Percentiles rank a stretch among this genome's conserved stretches.
Conservation (phyloP, 1,140 invertebrate species). For the Sesamia nonagrioides region DNA sequence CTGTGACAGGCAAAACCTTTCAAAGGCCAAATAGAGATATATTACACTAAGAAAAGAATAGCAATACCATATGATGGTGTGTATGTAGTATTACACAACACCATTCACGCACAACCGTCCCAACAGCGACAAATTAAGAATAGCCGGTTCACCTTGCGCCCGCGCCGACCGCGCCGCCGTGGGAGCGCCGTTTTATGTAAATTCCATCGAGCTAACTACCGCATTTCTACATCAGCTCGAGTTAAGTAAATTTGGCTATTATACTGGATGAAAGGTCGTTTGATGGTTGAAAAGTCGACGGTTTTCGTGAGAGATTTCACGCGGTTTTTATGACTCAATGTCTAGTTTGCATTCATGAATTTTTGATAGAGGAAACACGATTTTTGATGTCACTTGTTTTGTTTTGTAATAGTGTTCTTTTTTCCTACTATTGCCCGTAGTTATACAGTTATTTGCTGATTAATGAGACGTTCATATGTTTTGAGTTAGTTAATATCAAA, state of each 20-base stretch:
- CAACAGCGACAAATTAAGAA: conserved; percentile 73
- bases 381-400: background rate
- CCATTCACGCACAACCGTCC: conserved; percentile 46
- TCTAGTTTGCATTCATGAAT: background rate
- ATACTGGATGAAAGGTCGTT: conserved; percentile 31
- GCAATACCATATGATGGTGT: conserved; percentile 17
- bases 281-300: background rate
- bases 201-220: conserved; percentile 64
- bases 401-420: background rate
- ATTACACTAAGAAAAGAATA: background rate
- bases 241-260: conserved; percentile 19
- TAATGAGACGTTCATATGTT: no score
- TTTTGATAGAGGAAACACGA: background rate
- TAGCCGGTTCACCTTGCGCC: conserved; percentile 77
- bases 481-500: no score
- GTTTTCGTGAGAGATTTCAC: conserved; percentile 23
- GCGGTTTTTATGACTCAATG: background rate
- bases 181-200: conserved; percentile 75
- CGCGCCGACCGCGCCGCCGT: conserved; percentile 58
- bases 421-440: background rate
- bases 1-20: no score
- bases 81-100: conserved; percentile 57
- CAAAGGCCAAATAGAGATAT: no score
- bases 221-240: conserved; percentile 64
- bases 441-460: no score